These are phyloP conservation scores for chimpanzee (Pan troglodytes) DNA, from an alignment of 2,113 vertebrate species.

Conservation along the genomic window NHGRI_mPanTro3-v2.1_pri NC_072413.2:98381501-98382000, in stretches of 20 bases:
- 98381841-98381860: conserved; percentile 92
- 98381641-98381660: conserved; percentile 1
- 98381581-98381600: conserved; percentile 92
- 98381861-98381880: conserved; percentile 97
- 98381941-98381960: rapidly evolving
- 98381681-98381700: background rate
- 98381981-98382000: background rate
- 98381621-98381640: background rate
- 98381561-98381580: conserved; percentile 74
- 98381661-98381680: background rate
- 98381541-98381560: background rate
- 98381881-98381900: conserved; percentile 88
- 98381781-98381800: conserved; percentile 88
- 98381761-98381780: conserved; percentile 85
- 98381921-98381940: background rate
- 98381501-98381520: background rate
- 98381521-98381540: background rate
- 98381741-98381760: conserved; percentile 79
- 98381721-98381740: conserved; percentile 89
- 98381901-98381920: background rate
- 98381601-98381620: conserved; percentile 86
- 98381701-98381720: conserved; percentile 82
- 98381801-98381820: conserved; percentile 90
- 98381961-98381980: rapidly evolving
- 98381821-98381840: conserved; percentile 92